Conservation (phyloP, 2,113 vertebrate genomes). For the Rana temporaria region DNA sequence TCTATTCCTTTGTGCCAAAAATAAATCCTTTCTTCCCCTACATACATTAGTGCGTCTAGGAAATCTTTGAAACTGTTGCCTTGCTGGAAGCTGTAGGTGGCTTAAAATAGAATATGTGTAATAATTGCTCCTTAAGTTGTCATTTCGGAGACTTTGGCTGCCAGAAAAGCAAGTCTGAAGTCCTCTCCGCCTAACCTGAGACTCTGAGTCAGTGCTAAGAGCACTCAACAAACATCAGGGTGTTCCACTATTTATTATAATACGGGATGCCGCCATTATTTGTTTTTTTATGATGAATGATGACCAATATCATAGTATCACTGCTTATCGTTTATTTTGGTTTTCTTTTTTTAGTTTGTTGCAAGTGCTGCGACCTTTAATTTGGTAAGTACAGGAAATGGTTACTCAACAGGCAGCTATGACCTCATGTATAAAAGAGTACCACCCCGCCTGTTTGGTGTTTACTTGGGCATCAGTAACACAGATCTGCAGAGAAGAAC, state of each 20-base stretch:
- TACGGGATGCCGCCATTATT: slow-evolving; percentile 4
- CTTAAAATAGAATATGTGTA: slow-evolving; percentile 45
- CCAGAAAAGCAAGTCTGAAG: slow-evolving; percentile 14
- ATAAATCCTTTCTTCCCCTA: slow-evolving; percentile 32
- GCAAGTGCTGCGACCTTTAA: slow-evolving; percentile 3
- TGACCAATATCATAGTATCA: not conserved
- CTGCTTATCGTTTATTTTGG: not conserved
- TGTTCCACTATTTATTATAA: slow-evolving; percentile 11
- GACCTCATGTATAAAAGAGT: slow-evolving; percentile 17
- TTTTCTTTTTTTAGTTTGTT: slow-evolving; percentile 11
- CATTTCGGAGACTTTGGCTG: slow-evolving; percentile 25
- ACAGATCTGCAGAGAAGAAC: not conserved
- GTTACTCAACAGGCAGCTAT: slow-evolving; percentile 25
- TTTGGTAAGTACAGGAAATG: slow-evolving; percentile 22
- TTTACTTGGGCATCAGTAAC: not conserved
- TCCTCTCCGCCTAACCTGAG: not conserved
- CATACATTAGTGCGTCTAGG: slow-evolving; percentile 3
- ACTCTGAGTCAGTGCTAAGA: slow-evolving; percentile 35
- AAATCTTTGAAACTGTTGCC: slow-evolving; percentile 20
- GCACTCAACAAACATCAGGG: slow-evolving; percentile 49
- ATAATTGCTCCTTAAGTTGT: slow-evolving; percentile 49
- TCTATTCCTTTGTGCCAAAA: slow-evolving; percentile 10
- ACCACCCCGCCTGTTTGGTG: slow-evolving; percentile 22
- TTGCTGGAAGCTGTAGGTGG: slow-evolving; percentile 9
- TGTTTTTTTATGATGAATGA: slow-evolving; percentile 19